A percentile compares a stretch with the other conserved stretches of the same genome.
phyloP scores from a whole-genome alignment of 1,140 invertebrate species.

The Ceratina australensis region DNA sequence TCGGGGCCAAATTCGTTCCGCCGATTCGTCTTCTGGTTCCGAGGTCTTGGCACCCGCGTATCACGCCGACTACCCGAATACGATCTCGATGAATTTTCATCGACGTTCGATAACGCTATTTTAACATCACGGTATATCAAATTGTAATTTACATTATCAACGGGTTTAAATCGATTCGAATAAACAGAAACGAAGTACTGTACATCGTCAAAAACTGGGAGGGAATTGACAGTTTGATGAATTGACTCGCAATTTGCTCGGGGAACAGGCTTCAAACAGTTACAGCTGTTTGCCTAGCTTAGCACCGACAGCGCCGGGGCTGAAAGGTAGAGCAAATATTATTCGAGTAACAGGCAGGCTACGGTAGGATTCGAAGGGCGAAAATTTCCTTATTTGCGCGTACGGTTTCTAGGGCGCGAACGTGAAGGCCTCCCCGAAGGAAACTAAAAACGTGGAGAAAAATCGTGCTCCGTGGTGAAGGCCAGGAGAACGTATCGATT shows the following conservation, averaged over 20 bases:
- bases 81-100: constrained; percentile 15
- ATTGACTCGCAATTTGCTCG: not conserved
- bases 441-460: not conserved
- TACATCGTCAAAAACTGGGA: not conserved
- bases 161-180: no score
- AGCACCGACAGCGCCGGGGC: not conserved
- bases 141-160: no score
- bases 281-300: not conserved
- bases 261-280: not conserved
- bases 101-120: no score
- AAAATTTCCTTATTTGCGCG: constrained; percentile 22
- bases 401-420: not conserved
- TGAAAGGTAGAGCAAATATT: constrained; percentile 20
- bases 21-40: not conserved
- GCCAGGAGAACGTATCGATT: no score
- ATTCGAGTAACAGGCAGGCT: not conserved
- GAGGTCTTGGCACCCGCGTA: constrained; percentile 8
- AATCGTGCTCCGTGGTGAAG: not conserved
- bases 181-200: no score
- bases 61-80: constrained; percentile 9
- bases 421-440: constrained; percentile 6
- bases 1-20: constrained; percentile 22
- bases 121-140: not conserved
- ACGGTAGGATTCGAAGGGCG: constrained; percentile 6
- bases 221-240: no score